Conservation (phyloP, 1,140 invertebrate species). For the Platorchestia sp. region DNA sequence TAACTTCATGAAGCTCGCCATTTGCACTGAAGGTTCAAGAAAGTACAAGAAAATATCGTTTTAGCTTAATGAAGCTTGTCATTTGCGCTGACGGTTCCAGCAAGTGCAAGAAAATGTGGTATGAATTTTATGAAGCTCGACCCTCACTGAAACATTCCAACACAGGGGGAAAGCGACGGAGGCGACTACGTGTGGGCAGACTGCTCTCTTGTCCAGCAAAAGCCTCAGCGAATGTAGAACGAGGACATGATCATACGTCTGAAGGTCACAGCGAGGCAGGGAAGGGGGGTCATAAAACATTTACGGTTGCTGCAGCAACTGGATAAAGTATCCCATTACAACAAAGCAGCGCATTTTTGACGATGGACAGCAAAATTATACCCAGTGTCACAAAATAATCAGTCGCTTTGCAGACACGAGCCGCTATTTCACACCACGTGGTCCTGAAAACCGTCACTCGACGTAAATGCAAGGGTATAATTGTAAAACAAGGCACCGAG, state of each 20-base stretch:
- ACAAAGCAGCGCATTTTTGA: not conserved
- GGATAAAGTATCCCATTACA: not conserved
- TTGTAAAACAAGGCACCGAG: not conserved
- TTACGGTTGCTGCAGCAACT: not conserved
- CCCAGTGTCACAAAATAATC: not conserved
- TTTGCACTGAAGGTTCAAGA: not conserved
- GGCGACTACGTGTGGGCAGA: not conserved
- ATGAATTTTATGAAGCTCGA: not conserved
- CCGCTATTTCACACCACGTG: not conserved
- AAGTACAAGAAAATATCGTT: too few species aligned
- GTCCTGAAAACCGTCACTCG: not conserved
- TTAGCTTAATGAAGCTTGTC: too few species aligned
- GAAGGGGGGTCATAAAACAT: not conserved
- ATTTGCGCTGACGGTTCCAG: not conserved
- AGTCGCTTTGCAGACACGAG: not conserved
- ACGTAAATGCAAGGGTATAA: not conserved
- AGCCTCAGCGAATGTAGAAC: not conserved
- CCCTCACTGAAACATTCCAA: not conserved
- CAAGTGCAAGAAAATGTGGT: not conserved
- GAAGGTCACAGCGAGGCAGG: not conserved
- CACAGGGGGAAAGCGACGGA: not conserved
- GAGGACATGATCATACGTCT: not conserved
- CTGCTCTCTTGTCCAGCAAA: not conserved
- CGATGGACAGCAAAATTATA: not conserved
- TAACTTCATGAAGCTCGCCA: too few species aligned